Conservation (phyloP, 2,113 vertebrate species). For the Tetrax tetrax region DNA sequence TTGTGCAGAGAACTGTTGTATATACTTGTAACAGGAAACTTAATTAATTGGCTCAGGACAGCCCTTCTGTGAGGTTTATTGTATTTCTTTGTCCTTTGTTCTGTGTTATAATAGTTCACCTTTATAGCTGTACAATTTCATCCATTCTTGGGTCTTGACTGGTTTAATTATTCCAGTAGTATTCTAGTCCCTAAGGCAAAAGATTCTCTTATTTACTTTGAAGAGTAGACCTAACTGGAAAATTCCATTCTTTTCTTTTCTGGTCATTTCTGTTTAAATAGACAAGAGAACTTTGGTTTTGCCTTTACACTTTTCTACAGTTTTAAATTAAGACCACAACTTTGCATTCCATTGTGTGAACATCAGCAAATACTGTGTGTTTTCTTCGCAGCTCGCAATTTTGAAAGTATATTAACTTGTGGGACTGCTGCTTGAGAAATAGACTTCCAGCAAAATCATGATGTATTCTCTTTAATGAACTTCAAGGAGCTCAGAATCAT, state of each 20-base stretch:
- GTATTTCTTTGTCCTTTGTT: background rate
- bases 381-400: background rate
- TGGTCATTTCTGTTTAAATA: background rate
- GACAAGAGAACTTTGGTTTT: background rate
- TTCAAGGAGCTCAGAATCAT: background rate
- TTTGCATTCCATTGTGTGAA: background rate
- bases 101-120: background rate
- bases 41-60: background rate
- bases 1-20: background rate
- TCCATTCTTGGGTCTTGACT: background rate
- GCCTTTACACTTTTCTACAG: background rate
- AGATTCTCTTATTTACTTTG: background rate
- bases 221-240: background rate
- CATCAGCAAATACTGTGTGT: background rate
- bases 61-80: background rate
- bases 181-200: background rate
- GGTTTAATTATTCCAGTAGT: background rate
- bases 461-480: conserved; percentile 38
- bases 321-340: background rate
- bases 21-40: background rate
- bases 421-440: background rate
- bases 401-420: conserved; percentile 18
- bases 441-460: conserved; percentile 13
- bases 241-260: background rate
- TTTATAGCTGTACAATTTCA: background rate